Evolutionary conservation across 2,888 invertebrate genomes (phyloP), one percentile per base, ranked within the genome.

Genomic region (Archips crataeganus): DNA sequence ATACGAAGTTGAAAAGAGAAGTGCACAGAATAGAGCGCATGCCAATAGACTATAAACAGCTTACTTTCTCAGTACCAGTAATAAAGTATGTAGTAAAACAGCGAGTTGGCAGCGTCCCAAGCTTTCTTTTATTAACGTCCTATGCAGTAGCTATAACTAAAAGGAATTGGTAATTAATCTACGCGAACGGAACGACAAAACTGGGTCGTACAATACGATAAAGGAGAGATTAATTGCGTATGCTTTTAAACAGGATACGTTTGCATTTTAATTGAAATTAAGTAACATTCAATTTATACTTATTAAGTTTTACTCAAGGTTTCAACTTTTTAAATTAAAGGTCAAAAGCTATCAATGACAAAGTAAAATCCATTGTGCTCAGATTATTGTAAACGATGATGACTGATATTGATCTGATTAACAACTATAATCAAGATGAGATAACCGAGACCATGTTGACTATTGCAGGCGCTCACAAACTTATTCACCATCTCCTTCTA

Each of bases 161-260:
- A 83, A 80, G 82, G 84, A 86, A 87, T 86, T 85, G 79, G 80
- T 85, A 84, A 90, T 88, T 87, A 87, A 86, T 88, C 82, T 84
- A 81, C 77, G 78, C 80, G 79, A 84, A 80, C 80, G 77, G 74
- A 75, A 75, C 73, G 76, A 77, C 76, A 78, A 82, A 90, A 86
- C 78, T 88, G 77, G 90, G 89, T 83, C 87, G 75, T 65, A 64
- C 69, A 85, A 79, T 79, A 79, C 82, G 81, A 85, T 86, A 85
- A 87, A 85, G 82, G 81, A 80, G 76, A 85, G 79, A 87, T 87
- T 84, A 83, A 83, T 80, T 79, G 68, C 64, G 59, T 69, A 59
- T 73, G 59, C 49, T 64, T 73, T 71, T 32, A 51, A 64, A 45
- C 59, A 60, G 73, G 63, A 73, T 32, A 68, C 42, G 67, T 63